Percentiles rank a stretch among this genome's conserved stretches.
These are phyloP conservation scores for Anthrax anthrax DNA, from an alignment of 2,888 invertebrate genomes.

Conservation along the genomic window DNA sequence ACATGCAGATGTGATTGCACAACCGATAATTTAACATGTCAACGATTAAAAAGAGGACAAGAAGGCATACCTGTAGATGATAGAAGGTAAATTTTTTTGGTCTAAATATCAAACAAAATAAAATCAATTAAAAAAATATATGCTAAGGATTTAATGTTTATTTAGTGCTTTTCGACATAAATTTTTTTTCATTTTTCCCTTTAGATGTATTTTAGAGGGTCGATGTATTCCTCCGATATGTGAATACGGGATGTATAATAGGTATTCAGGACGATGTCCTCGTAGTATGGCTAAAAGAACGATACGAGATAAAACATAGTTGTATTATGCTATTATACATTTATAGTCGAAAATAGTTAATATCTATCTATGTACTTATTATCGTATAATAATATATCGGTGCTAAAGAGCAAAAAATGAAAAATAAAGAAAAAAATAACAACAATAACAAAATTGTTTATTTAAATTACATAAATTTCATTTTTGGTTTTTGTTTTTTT, in stretches of 20 bases:
- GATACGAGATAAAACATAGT: not conserved
- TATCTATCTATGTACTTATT: no score
- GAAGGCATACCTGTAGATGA: slow-evolving; percentile 48
- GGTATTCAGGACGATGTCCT: slow-evolving; percentile 28
- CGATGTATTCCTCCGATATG: slow-evolving; percentile 26
- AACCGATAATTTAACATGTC: slow-evolving; percentile 43
- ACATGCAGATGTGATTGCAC: slow-evolving; percentile 50
- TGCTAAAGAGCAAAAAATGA: no score
- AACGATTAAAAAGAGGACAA: slow-evolving; percentile 46
- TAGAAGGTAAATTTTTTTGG: slow-evolving; percentile 39
- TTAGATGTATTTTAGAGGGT: slow-evolving; percentile 25
- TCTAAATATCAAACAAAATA: not conserved
- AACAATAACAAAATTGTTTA: no score
- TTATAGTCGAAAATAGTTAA: no score
- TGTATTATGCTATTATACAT: not conserved
- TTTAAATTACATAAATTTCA: no score
- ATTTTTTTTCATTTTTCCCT: not conserved
- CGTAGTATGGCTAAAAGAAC: not conserved
- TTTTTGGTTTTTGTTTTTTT: no score
- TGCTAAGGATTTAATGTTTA: no score
- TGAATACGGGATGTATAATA: slow-evolving; percentile 24
- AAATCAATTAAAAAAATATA: no score
- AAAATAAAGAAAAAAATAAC: no score
- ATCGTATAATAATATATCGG: no score
- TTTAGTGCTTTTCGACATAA: not conserved